phyloP scores from a whole-genome alignment of 2,797 vertebrate species.

The Garrulus glandarius region DNA sequence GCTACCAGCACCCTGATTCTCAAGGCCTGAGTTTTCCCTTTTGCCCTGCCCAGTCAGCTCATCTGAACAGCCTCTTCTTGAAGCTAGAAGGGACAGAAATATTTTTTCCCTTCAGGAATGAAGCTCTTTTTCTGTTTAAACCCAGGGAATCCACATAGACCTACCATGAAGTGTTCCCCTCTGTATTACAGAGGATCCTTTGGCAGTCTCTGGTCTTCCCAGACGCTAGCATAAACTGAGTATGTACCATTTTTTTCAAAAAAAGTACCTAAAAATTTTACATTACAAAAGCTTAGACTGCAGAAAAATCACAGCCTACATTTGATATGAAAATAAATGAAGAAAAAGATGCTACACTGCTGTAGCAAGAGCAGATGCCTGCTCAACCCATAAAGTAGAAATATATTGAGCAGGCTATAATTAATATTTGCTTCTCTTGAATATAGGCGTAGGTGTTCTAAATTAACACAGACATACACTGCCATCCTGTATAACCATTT shows the following conservation, averaged over 20 bases:
- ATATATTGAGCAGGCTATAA: not conserved
- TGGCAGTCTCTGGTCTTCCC: not conserved
- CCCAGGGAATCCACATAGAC: not conserved
- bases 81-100: not conserved
- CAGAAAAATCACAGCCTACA: not conserved
- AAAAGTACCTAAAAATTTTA: not conserved
- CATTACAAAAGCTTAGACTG: not conserved
- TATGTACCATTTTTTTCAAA: not conserved
- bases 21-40: not conserved
- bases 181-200: not conserved
- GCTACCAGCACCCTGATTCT: not conserved
- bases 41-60: not conserved
- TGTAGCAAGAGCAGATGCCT: not conserved
- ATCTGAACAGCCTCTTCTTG: not conserved
- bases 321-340: not conserved
- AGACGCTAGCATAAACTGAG: not conserved
- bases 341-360: not conserved
- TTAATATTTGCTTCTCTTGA: not conserved
- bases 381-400: not conserved
- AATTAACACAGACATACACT: not conserved
- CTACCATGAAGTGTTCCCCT: accelerated
- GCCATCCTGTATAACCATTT: not conserved
- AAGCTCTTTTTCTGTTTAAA: not conserved
- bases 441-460: not conserved
- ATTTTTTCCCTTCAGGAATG: not conserved